phyloP scores from a whole-genome alignment of 2,113 vertebrate genomes.

The Vulpes ferrilata region DNA sequence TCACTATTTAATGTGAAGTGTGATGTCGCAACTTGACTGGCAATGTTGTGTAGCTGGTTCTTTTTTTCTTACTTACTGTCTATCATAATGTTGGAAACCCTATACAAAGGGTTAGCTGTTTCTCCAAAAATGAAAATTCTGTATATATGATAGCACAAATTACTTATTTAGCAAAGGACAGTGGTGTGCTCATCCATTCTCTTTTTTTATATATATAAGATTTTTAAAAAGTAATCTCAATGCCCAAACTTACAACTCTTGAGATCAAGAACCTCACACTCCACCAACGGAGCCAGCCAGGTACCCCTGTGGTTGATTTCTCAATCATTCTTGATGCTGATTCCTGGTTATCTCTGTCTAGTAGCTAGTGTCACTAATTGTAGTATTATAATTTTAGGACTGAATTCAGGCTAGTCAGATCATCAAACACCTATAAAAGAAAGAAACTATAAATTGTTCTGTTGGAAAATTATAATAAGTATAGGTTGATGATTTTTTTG shows the following conservation, averaged over 20 bases:
- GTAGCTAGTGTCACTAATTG: not conserved
- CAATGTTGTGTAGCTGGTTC: not conserved
- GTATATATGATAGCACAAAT: not conserved
- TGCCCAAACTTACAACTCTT: not conserved
- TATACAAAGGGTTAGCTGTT: not conserved
- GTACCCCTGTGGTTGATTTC: not conserved
- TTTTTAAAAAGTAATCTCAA: not conserved
- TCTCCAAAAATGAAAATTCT: slow-evolving; percentile 33
- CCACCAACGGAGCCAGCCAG: not conserved
- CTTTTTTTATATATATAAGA: not conserved
- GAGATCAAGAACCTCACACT: not conserved
- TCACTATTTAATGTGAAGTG: slow-evolving; percentile 37
- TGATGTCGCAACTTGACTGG: not conserved
- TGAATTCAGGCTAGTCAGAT: slow-evolving; percentile 10
- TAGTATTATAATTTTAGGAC: slow-evolving; percentile 43
- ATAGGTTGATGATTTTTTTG: slow-evolving; percentile 10
- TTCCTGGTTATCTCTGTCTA: not conserved
- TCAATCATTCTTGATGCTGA: not conserved
- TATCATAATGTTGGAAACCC: not conserved
- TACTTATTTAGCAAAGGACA: not conserved
- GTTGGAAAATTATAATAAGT: slow-evolving; percentile 2
- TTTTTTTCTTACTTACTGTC: not conserved
- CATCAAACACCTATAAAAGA: slow-evolving; percentile 30
- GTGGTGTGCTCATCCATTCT: not conserved
- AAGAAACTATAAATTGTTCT: slow-evolving; percentile 12